A percentile compares a stretch with the other conserved stretches of the same genome.
These are phyloP conservation scores for Ashinkailepas kermadecensis DNA, from an alignment of 2,888 invertebrate species.

Conservation along the genomic window DNA sequence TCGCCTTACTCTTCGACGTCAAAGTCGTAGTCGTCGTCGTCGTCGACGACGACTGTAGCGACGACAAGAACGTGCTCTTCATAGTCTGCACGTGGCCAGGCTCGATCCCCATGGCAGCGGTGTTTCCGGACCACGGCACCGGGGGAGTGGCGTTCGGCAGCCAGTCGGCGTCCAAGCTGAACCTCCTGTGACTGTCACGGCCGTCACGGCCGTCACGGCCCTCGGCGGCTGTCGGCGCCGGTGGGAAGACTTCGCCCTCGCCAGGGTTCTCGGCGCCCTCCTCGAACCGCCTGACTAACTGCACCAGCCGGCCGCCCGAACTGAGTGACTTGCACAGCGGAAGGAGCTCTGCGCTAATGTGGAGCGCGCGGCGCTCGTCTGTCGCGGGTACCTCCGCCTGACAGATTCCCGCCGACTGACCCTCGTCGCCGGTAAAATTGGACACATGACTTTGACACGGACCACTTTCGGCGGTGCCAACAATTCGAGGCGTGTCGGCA, in stretches of 20 bases:
- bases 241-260: neutral
- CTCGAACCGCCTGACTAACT: neutral
- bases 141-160: too few relatives aligned
- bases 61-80: neutral
- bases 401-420: neutral
- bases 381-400: neutral
- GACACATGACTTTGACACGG: neutral
- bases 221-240: too few relatives aligned
- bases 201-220: neutral
- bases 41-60: neutral
- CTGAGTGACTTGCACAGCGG: too few relatives aligned
- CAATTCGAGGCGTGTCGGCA: neutral
- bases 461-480: neutral
- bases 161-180: too few relatives aligned
- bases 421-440: neutral
- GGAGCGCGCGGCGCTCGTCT: neutral
- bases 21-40: neutral
- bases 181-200: too few relatives aligned
- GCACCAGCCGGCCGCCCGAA: neutral
- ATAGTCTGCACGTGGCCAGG: neutral
- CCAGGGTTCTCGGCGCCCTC: neutral
- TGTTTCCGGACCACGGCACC: too few relatives aligned
- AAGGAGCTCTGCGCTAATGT: too few relatives aligned
- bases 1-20: neutral
- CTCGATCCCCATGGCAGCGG: neutral